A percentile compares a stretch with the other conserved stretches of the same genome.
Evolutionary conservation across 2,113 vertebrate species (phyloP).

Genomic region (Lethenteron reissneri): DNA sequence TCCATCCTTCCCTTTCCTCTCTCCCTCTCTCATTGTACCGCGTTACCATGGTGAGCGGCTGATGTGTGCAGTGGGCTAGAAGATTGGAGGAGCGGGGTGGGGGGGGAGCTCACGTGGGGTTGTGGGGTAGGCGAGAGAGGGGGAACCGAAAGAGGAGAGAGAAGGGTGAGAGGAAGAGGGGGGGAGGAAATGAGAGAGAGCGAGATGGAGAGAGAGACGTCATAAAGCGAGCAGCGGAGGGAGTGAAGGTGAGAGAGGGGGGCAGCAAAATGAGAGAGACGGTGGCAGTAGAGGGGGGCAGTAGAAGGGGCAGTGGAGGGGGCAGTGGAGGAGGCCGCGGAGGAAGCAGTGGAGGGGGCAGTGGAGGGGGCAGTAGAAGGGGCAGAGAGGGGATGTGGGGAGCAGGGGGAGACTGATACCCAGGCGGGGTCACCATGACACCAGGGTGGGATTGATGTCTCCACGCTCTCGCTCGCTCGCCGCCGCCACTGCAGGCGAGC

Average conservation of each 20-base stretch:
- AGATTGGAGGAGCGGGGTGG: neutral
- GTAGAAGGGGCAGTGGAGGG: neutral
- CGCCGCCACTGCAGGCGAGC: too few species aligned
- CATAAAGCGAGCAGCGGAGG: too few species aligned
- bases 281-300: neutral
- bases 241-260: neutral
- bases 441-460: too few species aligned
- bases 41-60: neutral
- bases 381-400: too few species aligned
- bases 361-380: too few species aligned
- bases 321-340: neutral
- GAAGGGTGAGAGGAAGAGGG: neutral
- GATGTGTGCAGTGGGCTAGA: neutral
- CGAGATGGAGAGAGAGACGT: neutral
- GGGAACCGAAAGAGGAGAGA: neutral
- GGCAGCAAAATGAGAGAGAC: neutral
- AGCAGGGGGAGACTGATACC: too few species aligned
- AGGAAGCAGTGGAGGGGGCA: too few species aligned
- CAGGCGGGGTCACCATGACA: too few species aligned
- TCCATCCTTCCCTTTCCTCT: neutral
- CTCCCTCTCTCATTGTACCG: neutral
- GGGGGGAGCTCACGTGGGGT: constrained; percentile 1
- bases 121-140: neutral
- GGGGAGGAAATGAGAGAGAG: neutral
- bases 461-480: too few species aligned